Percentiles rank a stretch among this genome's conserved stretches.
These are phyloP conservation scores for Hypsibius dujardini DNA, from an alignment of 1,140 invertebrate genomes.

Conservation along the genomic window DNA sequence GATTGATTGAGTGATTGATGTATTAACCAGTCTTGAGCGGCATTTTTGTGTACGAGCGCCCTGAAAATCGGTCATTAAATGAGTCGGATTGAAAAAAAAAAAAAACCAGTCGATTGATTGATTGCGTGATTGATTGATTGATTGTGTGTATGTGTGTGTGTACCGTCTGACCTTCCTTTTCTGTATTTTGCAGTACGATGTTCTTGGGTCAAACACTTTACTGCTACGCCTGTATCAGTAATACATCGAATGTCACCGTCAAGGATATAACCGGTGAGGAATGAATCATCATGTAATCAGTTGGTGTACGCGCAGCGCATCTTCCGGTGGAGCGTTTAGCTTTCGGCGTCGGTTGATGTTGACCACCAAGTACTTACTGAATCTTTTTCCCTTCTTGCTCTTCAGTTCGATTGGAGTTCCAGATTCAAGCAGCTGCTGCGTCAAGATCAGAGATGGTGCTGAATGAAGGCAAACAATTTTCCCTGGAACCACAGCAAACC, in stretches of 20 bases:
- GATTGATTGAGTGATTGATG: too few species aligned
- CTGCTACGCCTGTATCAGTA: slow-evolving; percentile 10
- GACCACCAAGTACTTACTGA: too few species aligned
- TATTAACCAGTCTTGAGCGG: too few species aligned
- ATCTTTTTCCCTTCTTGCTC: not conserved
- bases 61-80: too few species aligned
- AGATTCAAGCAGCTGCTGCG: slow-evolving; percentile 4
- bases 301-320: too few species aligned
- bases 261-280: slow-evolving; percentile 2
- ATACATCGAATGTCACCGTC: not conserved
- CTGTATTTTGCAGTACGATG: not conserved
- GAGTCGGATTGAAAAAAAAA: too few species aligned
- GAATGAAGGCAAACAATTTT: slow-evolving; percentile 11
- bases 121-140: too few species aligned
- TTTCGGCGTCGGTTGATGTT: too few species aligned
- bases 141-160: not conserved
- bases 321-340: too few species aligned
- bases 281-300: too few species aligned
- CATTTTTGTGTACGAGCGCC: too few species aligned
- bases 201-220: slow-evolving; percentile 1
- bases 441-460: not conserved
- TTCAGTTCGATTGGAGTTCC: not conserved
- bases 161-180: not conserved
- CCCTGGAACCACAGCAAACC: slow-evolving; percentile 2
- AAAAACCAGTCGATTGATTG: too few species aligned